Conservation (phyloP, 2,888 invertebrate genomes). For the Andrena trimmerana region DNA sequence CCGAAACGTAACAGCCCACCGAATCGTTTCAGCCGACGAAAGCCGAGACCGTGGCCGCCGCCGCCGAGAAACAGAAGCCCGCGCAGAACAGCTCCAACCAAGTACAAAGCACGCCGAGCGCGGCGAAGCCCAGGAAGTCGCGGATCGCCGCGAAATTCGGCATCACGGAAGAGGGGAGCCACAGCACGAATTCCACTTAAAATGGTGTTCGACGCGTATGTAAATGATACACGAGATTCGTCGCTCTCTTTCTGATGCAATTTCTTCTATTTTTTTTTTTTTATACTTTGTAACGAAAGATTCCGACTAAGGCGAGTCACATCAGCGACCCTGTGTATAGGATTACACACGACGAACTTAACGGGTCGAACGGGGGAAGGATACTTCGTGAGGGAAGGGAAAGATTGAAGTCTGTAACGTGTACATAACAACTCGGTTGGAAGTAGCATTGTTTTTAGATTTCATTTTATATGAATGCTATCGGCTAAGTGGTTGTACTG, state of each 20-base stretch:
- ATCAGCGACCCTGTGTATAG: not conserved
- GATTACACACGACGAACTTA: not conserved
- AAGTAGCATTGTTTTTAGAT: constrained; percentile 48
- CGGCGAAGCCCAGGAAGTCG: constrained; percentile 79
- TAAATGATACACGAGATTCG: constrained; percentile 18
- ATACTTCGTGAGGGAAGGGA: too few relatives aligned
- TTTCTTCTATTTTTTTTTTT: not conserved
- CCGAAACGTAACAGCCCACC: too few relatives aligned
- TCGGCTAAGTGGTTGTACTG: constrained; percentile 7
- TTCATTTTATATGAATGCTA: constrained; percentile 34
- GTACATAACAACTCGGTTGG: constrained; percentile 52
- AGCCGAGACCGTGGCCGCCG: constrained; percentile 53
- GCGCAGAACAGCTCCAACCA: constrained; percentile 61
- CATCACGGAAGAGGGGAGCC: constrained; percentile 56
- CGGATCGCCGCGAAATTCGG: constrained; percentile 84
- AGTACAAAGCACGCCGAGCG: constrained; percentile 72
- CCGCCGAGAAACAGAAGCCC: constrained; percentile 55
- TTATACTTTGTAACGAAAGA: constrained; percentile 59
- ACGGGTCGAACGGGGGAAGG: not conserved
- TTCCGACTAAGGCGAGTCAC: constrained; percentile 1
- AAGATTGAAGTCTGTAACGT: constrained; percentile 13
- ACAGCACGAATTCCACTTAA: constrained; percentile 64
- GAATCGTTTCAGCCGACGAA: constrained; percentile 50
- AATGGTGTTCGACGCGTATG: not conserved
- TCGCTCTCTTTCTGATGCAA: not conserved